Conservation (phyloP, 2,797 vertebrate genomes). For the Esox masquinongy region DNA sequence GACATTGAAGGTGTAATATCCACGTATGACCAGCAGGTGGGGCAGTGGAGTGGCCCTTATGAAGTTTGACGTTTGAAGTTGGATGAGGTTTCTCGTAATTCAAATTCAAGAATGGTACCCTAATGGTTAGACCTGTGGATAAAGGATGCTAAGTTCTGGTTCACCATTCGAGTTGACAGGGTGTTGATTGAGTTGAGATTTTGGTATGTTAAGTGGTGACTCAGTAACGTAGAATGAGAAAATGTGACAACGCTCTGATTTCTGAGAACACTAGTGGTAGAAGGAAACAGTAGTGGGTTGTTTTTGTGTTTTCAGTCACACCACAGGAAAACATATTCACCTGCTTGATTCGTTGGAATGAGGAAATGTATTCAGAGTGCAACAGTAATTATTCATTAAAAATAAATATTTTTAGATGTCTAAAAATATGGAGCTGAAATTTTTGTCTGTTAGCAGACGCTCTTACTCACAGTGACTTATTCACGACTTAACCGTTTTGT, state of each 20-base stretch:
- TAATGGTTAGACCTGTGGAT: not conserved
- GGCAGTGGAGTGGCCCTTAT: conserved; percentile 27
- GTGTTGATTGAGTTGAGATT: not conserved
- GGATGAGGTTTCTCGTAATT: not conserved
- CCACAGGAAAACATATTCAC: not conserved
- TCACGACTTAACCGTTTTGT: too few species aligned
- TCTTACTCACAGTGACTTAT: too few species aligned
- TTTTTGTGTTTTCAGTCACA: not conserved
- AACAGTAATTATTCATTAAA: not conserved
- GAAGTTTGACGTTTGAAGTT: not conserved
- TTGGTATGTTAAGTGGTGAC: not conserved
- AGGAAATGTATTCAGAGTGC: too few species aligned
- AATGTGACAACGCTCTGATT: too few species aligned
- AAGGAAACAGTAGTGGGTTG: not conserved
- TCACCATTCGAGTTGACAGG: not conserved
- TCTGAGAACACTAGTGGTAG: not conserved
- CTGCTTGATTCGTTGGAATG: not conserved
- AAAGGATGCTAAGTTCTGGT: not conserved
- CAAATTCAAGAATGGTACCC: not conserved
- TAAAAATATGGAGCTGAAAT: too few species aligned
- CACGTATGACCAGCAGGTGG: conserved; percentile 43
- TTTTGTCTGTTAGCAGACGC: too few species aligned
- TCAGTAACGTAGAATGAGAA: not conserved
- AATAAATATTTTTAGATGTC: too few species aligned
- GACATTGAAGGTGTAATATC: conserved; percentile 33